Base-by-base conservation (phyloP, 2,888 invertebrate genomes). In the Chamaedrilus cognettii region DNA sequence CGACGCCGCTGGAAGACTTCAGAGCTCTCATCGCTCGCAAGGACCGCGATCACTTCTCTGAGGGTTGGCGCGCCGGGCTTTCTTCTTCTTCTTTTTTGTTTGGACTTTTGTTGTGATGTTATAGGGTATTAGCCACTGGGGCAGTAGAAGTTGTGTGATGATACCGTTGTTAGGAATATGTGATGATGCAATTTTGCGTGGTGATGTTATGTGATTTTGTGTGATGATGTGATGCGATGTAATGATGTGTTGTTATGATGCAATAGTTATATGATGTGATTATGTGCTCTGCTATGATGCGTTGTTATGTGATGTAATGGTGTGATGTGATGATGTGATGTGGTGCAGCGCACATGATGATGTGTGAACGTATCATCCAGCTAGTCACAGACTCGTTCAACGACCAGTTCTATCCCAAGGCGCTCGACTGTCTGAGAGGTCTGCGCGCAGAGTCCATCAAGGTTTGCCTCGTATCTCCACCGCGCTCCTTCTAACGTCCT, bases 1-100 rank as follows among this genome's bases (percentile, higher is more conserved):
- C 87, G 1, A 86, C 86, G 34, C 90, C 90, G 0, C 85, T 87
- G 3, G 85, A 86, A 64, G 90, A 90, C 78, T 90, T 88, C 74
- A 69, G 76, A 31, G 70, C 75, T 30, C 72, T 83, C 11, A 74
- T 81, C 32, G 74, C 70, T 61, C 74, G 74, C 49, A 80, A 79
- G 66, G 79, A 80, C 66, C 76, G 76, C 33, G 81, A 82, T 66
- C 71, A 74, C 59, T 81, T 82, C 42, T 42, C 42, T 19, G 19
- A 42, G 19, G 42, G 42, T 42, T 42, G 7, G 42, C 19, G n/a
- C n/a, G n/a, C n/a, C n/a, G n/a, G n/a, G n/a, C n/a, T n/a, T n/a
- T n/a, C n/a, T n/a, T n/a, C n/a, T n/a, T n/a, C n/a, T n/a, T n/a
- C n/a, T n/a, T n/a, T n/a, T n/a, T n/a, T n/a, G n/a, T n/a, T n/a